Base-by-base conservation (phyloP, 2,888 invertebrate genomes). In the Cyaniris semiargus region DNA sequence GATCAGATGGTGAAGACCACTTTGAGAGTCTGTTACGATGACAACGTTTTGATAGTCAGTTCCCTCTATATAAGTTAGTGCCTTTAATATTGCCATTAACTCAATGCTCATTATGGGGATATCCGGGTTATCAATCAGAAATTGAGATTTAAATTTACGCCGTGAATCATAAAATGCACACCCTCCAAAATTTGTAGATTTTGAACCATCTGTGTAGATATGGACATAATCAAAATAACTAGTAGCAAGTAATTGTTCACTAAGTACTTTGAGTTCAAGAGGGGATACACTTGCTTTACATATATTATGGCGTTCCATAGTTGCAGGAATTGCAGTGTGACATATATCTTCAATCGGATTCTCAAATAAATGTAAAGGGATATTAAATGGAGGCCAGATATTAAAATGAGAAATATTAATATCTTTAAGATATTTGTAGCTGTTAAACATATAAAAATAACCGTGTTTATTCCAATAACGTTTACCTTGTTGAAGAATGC, bases 281-380 rank as follows among this genome's bases (percentile, higher is more conserved):
- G 70, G 18, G 10, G 70, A 18, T 6, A 6, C 31, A 56, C 18
- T 56, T 1, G 0, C 48, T 34, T 70, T 70, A 34, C 31, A 6
- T 27, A 27, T 27, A 5, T 3, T 13, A 15, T 70, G 27, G 2
- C 18, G 18, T 31, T 70, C 3, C 3, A 18, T 34, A 70, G 31
- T 31, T 18, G 27, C 18, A 34, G 70, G 70, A 15, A 70, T 70
- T 1, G 1, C 31, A 5, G 31, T 13, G 31, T 6, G 4, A 70
- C 70, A 70, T 70, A 70, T 70, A 15, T 31, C 70, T 70, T 31
- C 70, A 27, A 70, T 70, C 4, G 70, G 66, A 31, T 13, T 66
- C 15, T 27, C 66, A 27, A 23, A 66, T 3, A 2, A 27, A 66
- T 23, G 8, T 27, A 66, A 23, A 8, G 66, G 66, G 1, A 66